A percentile compares a stretch with the other conserved stretches of the same genome.
Conservation (phyloP, 2,113 vertebrate species). For the Pogonocichla stellata region DNA sequence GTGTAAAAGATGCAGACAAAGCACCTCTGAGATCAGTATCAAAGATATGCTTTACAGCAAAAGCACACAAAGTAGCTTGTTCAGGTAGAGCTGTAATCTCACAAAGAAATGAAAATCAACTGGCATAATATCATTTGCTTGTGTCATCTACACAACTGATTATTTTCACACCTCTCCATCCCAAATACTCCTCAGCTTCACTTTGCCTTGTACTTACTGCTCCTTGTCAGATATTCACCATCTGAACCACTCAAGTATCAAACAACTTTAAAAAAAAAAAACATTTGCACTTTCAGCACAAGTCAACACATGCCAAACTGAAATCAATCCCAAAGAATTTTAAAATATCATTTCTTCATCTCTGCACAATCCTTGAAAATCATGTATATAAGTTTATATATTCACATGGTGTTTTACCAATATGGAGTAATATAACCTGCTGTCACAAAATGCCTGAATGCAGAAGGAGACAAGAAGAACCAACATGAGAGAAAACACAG, state of each 20-base stretch:
- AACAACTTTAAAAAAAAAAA: neutral
- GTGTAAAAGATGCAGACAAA: neutral
- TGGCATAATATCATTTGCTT: neutral
- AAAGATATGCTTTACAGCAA: neutral
- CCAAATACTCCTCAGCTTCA: neutral
- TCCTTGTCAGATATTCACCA: neutral
- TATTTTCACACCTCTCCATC: neutral
- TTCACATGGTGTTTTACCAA: slow-evolving; percentile 47
- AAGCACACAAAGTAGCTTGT: neutral
- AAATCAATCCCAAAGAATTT: neutral
- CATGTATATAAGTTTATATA: neutral
- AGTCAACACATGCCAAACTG: slow-evolving; percentile 7
- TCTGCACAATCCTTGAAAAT: neutral
- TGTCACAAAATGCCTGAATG: slow-evolving; percentile 3
- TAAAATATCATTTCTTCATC: neutral
- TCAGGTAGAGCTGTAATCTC: neutral
- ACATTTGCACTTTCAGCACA: slow-evolving; percentile 20
- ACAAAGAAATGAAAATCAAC: neutral
- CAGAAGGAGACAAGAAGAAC: neutral
- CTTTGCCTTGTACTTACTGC: neutral
- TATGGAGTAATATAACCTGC: slow-evolving; percentile 37
- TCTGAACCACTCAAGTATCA: neutral
- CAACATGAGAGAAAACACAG: slow-evolving; percentile 26
- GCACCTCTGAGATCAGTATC: neutral
- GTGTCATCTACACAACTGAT: neutral